A percentile compares a stretch with the other conserved stretches of the same genome.
Conservation (phyloP, 2,113 vertebrate species). For the Mobula hypostoma region DNA sequence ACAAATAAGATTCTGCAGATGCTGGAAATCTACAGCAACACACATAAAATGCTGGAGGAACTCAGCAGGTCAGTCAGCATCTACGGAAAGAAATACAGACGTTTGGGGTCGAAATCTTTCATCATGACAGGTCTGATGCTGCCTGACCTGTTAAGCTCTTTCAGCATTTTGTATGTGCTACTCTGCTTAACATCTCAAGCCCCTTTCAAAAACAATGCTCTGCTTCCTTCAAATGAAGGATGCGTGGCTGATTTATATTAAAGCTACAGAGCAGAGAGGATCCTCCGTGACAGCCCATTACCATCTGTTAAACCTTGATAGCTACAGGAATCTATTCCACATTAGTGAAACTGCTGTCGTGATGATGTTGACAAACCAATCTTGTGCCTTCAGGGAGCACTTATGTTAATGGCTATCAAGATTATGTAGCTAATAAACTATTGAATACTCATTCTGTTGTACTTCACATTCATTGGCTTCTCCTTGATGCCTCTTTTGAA, state of each 20-base stretch:
- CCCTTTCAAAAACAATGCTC: neutral
- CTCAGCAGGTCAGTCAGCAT: no score
- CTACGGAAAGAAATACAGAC: no score
- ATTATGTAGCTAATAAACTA: neutral
- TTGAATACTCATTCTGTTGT: neutral
- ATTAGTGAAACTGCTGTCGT: neutral
- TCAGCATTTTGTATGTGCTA: no score
- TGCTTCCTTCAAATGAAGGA: neutral
- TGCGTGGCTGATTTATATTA: slow-evolving; percentile 1
- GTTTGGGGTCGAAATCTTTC: no score
- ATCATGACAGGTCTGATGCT: no score
- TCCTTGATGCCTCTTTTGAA: neutral
- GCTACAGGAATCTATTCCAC: neutral
- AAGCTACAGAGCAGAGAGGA: neutral
- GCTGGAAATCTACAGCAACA: no score
- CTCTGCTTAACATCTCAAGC: neutral
- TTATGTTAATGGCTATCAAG: slow-evolving; percentile 16
- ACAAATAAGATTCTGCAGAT: no score
- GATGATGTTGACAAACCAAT: slow-evolving; percentile 32
- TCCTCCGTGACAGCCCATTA: neutral
- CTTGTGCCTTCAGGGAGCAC: slow-evolving; percentile 18
- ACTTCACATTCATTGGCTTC: neutral
- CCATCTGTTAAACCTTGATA: slow-evolving; percentile 29
- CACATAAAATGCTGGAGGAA: no score
- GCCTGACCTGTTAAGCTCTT: no score